Percentiles rank a stretch among this genome's conserved stretches.
Evolutionary conservation across 2,888 invertebrate species (phyloP).

Genomic region (Globia sparganii): DNA sequence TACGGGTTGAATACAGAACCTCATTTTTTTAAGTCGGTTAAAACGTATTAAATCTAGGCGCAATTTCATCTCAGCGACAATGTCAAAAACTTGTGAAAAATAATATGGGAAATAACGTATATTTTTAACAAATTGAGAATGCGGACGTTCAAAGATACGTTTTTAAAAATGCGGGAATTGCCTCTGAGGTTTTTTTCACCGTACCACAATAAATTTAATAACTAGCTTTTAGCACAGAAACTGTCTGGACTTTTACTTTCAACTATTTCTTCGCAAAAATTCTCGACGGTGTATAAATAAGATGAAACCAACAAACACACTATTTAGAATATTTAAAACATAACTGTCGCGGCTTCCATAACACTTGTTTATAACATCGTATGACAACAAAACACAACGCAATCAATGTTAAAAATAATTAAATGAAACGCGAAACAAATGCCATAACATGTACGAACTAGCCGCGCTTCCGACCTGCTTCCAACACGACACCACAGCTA

Average conservation of each 20-base stretch:
- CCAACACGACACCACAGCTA: neutral
- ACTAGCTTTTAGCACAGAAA: neutral
- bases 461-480: neutral
- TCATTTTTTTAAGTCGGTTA: too few relatives aligned
- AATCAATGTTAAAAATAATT: neutral
- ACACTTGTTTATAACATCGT: neutral
- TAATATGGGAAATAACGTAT: neutral
- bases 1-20: too few relatives aligned
- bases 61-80: neutral
- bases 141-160: neutral
- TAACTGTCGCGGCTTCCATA: neutral
- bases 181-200: neutral
- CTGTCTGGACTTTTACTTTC: neutral
- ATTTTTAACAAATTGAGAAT: neutral
- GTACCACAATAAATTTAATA: neutral
- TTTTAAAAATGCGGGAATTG: neutral
- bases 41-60: neutral
- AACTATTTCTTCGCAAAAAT: neutral
- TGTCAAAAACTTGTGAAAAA: neutral
- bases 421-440: neutral
- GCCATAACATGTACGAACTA: neutral
- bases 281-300: neutral
- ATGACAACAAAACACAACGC: neutral
- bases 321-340: neutral
- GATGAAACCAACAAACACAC: neutral